Percentiles rank a stretch among this genome's conserved stretches.
These are phyloP conservation scores for Tiliqua scincoides DNA, from an alignment of 2,113 vertebrate genomes.

Conservation along the genomic window DNA sequence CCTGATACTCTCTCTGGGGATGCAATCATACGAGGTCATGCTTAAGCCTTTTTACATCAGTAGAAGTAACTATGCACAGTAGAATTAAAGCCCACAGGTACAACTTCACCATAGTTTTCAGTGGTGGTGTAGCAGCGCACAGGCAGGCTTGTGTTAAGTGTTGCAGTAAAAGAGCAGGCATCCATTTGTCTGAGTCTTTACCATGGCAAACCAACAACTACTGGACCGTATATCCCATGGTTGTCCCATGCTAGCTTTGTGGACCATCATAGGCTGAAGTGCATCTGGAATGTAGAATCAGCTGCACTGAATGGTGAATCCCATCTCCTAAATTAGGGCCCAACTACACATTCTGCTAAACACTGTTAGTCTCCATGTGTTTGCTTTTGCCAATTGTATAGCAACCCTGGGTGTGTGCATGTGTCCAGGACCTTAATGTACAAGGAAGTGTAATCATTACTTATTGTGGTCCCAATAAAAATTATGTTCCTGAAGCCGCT, in stretches of 20 bases:
- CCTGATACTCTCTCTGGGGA: neutral
- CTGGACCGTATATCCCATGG: neutral
- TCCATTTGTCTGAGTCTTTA: neutral
- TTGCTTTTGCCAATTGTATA: no score
- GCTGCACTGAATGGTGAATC: no score
- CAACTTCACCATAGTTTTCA: neutral
- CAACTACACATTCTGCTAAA: no score
- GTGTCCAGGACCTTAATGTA: no score
- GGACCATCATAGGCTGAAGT: neutral
- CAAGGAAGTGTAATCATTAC: no score
- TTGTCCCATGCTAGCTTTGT: neutral
- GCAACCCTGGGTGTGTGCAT: no score
- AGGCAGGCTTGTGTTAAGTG: neutral
- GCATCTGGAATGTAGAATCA: no score
- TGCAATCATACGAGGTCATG: neutral
- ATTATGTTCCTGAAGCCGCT: no score
- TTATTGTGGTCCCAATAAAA: no score
- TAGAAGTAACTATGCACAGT: neutral
- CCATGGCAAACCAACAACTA: neutral
- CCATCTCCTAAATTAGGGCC: no score
- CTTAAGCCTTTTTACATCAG: neutral
- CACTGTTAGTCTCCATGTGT: no score
- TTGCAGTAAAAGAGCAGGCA: neutral
- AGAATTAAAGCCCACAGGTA: neutral
- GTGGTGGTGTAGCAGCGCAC: neutral